Conservation (phyloP, 2,888 invertebrate genomes). For the Habrosyne pyritoides region DNA sequence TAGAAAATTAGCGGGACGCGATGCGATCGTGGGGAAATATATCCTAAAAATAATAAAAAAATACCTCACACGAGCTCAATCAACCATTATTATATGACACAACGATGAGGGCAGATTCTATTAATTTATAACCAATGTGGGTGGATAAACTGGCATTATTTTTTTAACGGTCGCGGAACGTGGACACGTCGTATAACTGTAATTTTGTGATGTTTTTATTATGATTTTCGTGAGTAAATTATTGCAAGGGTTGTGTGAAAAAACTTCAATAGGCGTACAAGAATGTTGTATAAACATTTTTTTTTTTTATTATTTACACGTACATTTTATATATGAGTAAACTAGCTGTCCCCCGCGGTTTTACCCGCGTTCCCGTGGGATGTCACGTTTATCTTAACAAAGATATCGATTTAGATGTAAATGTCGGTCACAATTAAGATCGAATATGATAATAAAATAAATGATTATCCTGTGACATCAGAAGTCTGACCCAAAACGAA, state of each 20-base stretch:
- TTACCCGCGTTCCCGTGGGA: too few species aligned
- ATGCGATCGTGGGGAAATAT: slow-evolving; percentile 58
- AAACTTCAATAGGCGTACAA: neutral
- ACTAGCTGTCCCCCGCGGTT: too few species aligned
- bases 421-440: too few species aligned
- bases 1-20: slow-evolving; percentile 63
- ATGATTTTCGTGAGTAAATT: slow-evolving; percentile 54
- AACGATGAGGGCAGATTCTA: slow-evolving; percentile 78
- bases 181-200: slow-evolving; percentile 61
- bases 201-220: slow-evolving; percentile 70
- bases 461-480: too few species aligned
- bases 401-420: too few species aligned
- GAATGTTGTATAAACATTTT: neutral
- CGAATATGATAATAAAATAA: too few species aligned
- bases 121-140: slow-evolving; percentile 83
- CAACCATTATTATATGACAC: slow-evolving; percentile 78
- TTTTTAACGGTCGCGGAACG: slow-evolving; percentile 64
- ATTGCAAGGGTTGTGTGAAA: slow-evolving; percentile 18
- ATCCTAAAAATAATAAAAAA: slow-evolving; percentile 75
- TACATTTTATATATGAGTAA: too few species aligned
- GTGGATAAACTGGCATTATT: slow-evolving; percentile 80
- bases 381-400: too few species aligned
- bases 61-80: slow-evolving; percentile 81
- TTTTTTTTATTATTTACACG: neutral
- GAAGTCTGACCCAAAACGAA: too few species aligned